Base-by-base conservation (phyloP, 2,888 invertebrate species). In the Gibbula magus region DNA sequence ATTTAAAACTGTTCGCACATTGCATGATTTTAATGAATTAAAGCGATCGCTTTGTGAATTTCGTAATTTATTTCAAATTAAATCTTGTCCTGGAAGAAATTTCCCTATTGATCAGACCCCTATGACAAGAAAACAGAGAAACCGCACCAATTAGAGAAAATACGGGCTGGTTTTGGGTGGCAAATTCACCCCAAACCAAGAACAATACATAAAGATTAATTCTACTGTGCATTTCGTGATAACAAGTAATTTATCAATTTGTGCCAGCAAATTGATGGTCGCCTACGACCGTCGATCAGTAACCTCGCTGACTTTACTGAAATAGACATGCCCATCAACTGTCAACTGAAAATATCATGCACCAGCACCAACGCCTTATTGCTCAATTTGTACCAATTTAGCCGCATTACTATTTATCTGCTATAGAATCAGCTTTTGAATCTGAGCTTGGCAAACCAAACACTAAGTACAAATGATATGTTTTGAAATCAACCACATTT, bases 1-100 rank as follows among this genome's bases (percentile, higher is more conserved):
- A 18, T 16, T 29, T 61, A 25, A 61, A 29, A 61, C 29, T 10
- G 32, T 70, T 70, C 35, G 20, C 35, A 20, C 29, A 39, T 70
- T n/a, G 35, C 70, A 70, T n/a, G 70, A 70, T 70, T 70, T 70
- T 70, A 70, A 70, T 70, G 39, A 70, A 70, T 70, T 70, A 70
- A 70, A 35, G 10, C 22, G 35, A 35, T 35, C n/a, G 32, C 32
- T 20, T 35, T 70, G 18, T 70, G n/a, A 70, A n/a, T 39, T 70
- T 39, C 16, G 32, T 35, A 70, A 70, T 70, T 70, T 35, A 70
- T 70, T 35, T 35, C n/a, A 29, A 70, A 39, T 70, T 70, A 39
- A 70, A 70, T 35, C 35, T 70, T 35, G 39, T 70, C 18, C 39
- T 70, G 70, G 16, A 35, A 70, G 35, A 35, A 70, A 35, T 39